These are phyloP conservation scores for Microctonus hyperodae DNA, from an alignment of 2,888 invertebrate genomes.

Conservation along the genomic window DNA sequence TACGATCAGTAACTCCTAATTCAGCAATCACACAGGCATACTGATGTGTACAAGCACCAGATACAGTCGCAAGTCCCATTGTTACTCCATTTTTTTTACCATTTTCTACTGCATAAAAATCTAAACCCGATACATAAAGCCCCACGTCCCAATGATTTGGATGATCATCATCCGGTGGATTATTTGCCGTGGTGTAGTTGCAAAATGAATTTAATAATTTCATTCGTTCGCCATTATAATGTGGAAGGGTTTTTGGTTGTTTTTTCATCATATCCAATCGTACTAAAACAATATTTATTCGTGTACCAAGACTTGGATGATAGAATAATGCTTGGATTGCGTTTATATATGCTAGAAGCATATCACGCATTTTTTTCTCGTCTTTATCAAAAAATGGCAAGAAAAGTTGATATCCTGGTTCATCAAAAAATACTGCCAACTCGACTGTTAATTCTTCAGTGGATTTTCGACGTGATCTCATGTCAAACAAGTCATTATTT, in stretches of 20 bases:
- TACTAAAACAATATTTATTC: constrained; percentile 74
- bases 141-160: constrained; percentile 84
- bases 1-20: constrained; percentile 75
- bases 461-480: constrained; percentile 24
- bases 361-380: constrained; percentile 73
- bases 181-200: constrained; percentile 72
- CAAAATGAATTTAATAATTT: constrained; percentile 78
- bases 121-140: constrained; percentile 78
- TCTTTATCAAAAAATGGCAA: constrained; percentile 73
- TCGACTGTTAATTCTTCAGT: constrained; percentile 69
- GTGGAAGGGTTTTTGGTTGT: constrained; percentile 71
- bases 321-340: constrained; percentile 83
- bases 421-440: constrained; percentile 78
- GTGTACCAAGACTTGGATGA: constrained; percentile 74
- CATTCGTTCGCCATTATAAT: constrained; percentile 73
- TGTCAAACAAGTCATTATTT: constrained; percentile 12
- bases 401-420: constrained; percentile 76
- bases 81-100: constrained; percentile 74
- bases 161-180: constrained; percentile 72
- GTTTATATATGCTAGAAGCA: constrained; percentile 81
- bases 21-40: constrained; percentile 82
- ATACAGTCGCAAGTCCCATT: constrained; percentile 84
- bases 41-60: constrained; percentile 76
- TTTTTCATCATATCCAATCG: constrained; percentile 74
- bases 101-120: constrained; percentile 77